Evolutionary conservation across 2,888 invertebrate species (phyloP), one percentile per base, ranked within the genome.

Genomic region (Napeogenes inachia): DNA sequence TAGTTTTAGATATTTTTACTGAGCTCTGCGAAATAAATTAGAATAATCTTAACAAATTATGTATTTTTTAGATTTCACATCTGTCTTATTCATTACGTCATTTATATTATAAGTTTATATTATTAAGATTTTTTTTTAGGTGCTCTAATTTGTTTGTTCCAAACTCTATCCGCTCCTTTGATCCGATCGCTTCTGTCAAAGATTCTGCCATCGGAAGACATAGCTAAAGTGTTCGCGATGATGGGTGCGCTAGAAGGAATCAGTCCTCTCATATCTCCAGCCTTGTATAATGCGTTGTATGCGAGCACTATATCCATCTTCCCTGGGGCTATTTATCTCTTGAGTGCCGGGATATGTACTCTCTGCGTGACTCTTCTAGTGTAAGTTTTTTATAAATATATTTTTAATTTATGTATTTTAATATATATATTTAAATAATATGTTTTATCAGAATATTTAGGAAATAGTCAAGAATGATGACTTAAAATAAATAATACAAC

Each of bases 161-260:
- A 88, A 64, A 91, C 91, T 0, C 75, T 93, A 10, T 82, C 92
- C 5, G 82, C 91, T 45, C 93, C 94, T 1, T 85, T 93, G 65
- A 82, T 92, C 59, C 84, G 93, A 57, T 91, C 94, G 0, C 79
- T 93, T 61, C 75, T 94, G 53, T 92, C 94, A 0, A 94, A 93
- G 76, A 88, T 92, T 33, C 85, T 93, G 21, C 91, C 92, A 0
- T 67, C 85, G 12, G 89, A 92, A 59, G 94, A 94, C 71, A 87
- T 92, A 82, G 94, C 94, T 3, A 94, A 94, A 84, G 91, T 95
- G 35, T 95, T 94, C 75, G 92, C 95, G 0, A 81, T 95, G 56
- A 92, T 93, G 76, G 92, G 94, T 33, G 92, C 93, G 5, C 76
- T 94, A 56, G 95, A 95, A 80, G 92, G 93, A 32, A 42, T 87